These are phyloP conservation scores for Ptilonorhynchus violaceus DNA, from an alignment of 2,113 vertebrate species.

Conservation along the genomic window DNA sequence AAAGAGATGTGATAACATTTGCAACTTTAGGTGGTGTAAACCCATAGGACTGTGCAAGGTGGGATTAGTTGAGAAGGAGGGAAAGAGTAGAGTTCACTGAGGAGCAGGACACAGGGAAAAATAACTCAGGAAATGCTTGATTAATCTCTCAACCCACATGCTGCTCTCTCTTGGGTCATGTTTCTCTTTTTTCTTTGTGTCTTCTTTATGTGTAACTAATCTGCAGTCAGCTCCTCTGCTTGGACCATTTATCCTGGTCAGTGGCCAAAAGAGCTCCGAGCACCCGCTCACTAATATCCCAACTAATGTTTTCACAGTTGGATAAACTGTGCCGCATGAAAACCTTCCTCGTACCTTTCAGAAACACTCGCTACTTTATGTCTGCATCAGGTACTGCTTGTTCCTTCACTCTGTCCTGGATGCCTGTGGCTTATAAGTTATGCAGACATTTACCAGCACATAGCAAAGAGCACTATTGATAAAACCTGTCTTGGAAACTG, in stretches of 20 bases:
- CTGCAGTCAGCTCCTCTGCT: conserved; percentile 28
- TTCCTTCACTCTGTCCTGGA: conserved; percentile 31
- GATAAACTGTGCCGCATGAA: conserved; percentile 50
- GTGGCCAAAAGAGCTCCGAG: conserved; percentile 8
- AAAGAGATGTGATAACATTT: background rate
- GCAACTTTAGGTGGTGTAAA: background rate
- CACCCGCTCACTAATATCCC: conserved; percentile 21
- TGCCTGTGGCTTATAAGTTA: conserved; percentile 56
- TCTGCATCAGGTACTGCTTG: conserved; percentile 46
- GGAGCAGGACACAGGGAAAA: background rate
- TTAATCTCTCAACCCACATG: background rate
- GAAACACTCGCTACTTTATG: conserved; percentile 50
- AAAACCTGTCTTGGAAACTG: conserved; percentile 53
- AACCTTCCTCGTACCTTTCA: conserved; percentile 16
- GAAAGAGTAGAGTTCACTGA: background rate
- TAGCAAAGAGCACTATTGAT: conserved; percentile 49
- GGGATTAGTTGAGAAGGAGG: background rate
- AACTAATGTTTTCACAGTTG: conserved; percentile 64
- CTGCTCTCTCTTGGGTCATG: background rate
- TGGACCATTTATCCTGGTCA: conserved; percentile 37
- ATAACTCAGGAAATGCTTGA: background rate
- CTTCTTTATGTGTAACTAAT: background rate
- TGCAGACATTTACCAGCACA: conserved; percentile 54
- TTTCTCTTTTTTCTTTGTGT: conserved; percentile 3
- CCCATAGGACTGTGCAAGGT: background rate